Percentiles rank a stretch among this genome's conserved stretches.
Conservation (phyloP, 1,140 invertebrate species). For the Holotrichia oblita region DNA sequence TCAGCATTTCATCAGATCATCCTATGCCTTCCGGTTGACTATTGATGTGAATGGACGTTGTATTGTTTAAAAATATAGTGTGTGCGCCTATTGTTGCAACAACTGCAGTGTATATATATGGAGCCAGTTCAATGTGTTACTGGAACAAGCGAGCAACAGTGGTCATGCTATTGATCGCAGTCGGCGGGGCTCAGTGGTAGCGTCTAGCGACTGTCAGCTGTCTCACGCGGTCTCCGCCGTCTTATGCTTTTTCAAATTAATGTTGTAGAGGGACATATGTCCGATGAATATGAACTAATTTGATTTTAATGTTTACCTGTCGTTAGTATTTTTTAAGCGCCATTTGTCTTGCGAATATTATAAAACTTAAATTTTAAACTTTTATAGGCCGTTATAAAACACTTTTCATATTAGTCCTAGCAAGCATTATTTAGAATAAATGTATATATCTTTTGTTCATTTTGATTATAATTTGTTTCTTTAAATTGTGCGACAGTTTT, state of each 20-base stretch:
- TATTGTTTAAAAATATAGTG: slow-evolving; percentile 2
- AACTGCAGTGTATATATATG: slow-evolving; percentile 21
- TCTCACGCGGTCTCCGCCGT: slow-evolving; percentile 11
- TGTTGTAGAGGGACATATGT: not conserved
- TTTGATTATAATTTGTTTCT: not conserved
- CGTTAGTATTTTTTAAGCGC: not conserved
- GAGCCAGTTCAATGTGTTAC: slow-evolving; percentile 44
- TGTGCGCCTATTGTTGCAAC: slow-evolving; percentile 25
- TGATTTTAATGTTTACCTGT: not conserved
- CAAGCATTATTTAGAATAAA: not conserved
- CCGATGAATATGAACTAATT: not conserved
- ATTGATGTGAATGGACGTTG: not conserved
- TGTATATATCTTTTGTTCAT: not conserved
- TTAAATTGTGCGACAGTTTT: not conserved
- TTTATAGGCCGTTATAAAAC: not conserved
- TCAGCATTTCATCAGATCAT: slow-evolving; percentile 57
- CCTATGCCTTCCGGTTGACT: slow-evolving; percentile 26
- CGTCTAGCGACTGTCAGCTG: slow-evolving; percentile 33
- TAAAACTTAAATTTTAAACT: not conserved
- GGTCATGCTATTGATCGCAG: slow-evolving; percentile 45
- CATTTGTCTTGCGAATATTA: not conserved
- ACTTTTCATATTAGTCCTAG: slow-evolving; percentile 1
- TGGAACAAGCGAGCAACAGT: slow-evolving; percentile 45
- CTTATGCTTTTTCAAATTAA: not conserved
- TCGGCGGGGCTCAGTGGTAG: slow-evolving; percentile 11